Base-by-base conservation (phyloP, 2,797 vertebrate genomes). In the Chromis chromis region DNA sequence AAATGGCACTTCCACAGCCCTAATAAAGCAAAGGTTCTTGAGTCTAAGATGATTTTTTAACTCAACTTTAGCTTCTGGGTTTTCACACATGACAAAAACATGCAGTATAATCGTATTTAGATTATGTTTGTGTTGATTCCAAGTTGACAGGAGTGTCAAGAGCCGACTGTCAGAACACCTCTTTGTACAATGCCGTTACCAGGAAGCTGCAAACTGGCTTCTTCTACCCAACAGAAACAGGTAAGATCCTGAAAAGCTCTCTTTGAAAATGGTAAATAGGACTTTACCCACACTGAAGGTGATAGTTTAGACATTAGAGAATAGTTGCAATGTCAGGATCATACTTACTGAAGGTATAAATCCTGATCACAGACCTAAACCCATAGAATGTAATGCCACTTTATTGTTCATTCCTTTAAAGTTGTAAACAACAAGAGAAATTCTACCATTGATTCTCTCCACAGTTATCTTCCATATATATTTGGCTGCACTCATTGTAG, bases 141-240 rank as follows among this genome's bases (percentile, higher is more conserved):
- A 74, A 88, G 85, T 65, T 61, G 22, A 52, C 60, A 12, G 78
- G 31, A 27, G 36, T n/a, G 19, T 46, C 81, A 3, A 76, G 61
- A 60, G 40, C 76, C 11, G 36, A 46, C 40, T 14, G 44, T 39
- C 80, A 76, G 31, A 31, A 48, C 49, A 54, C 14, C 22, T 25
- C 63, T 4, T 28, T 58, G 1, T 62, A 52, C 61, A 63, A 28
- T 66, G 13, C 60, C 4, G 52, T 40, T 6, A 19, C 46, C 31
- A 44, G 77, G 49, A 87, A 65, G 65, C 2, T 78, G 27, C 77
- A 70, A 9, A 57, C 73, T 2, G 24, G 61, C 59, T 75, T 7
- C 64, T 40, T 62, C 54, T 48, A 56, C 22, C 40, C 82, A 50
- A 17, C 68, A 77, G 71, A 82, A 55, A 64, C 74, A 78, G 84